These are phyloP conservation scores for Mustelus asterias DNA, from an alignment of 2,113 vertebrate species.

Conservation along the genomic window DNA sequence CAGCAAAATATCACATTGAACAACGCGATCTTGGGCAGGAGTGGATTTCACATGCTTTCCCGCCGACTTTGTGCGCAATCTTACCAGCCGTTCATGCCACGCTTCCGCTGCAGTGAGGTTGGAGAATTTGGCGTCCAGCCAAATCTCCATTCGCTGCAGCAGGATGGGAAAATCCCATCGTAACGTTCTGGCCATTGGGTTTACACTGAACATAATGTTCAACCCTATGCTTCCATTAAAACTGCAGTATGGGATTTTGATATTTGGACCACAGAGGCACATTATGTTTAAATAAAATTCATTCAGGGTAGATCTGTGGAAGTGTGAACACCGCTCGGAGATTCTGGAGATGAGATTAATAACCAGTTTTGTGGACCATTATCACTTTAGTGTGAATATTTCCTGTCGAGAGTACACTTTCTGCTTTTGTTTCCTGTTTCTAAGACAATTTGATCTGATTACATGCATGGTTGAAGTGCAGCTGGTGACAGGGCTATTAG, in stretches of 20 bases:
- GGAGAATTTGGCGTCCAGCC: too few relatives aligned
- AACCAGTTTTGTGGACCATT: not conserved
- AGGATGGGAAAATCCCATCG: too few relatives aligned
- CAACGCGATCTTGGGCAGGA: too few relatives aligned
- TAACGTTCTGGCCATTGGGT: too few relatives aligned
- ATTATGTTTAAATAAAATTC: not conserved
- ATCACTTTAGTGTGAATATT: not conserved
- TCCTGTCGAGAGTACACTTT: not conserved
- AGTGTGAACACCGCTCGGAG: not conserved
- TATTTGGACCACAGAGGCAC: not conserved
- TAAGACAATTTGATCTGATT: constrained; percentile 26
- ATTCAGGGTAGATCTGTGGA: not conserved
- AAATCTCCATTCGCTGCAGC: too few relatives aligned
- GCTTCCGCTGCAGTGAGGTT: too few relatives aligned
- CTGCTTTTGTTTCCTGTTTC: not conserved
- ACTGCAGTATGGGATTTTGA: not conserved
- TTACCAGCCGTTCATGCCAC: too few relatives aligned
- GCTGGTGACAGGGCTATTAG: constrained; percentile 32
- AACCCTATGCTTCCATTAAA: not conserved
- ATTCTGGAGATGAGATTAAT: not conserved
- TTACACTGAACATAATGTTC: too few relatives aligned
- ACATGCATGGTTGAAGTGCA: not conserved
- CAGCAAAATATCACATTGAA: too few relatives aligned
- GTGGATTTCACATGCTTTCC: too few relatives aligned
- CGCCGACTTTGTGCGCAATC: too few relatives aligned